Conservation (phyloP, 2,888 invertebrate species). For the Dryococelus australis region DNA sequence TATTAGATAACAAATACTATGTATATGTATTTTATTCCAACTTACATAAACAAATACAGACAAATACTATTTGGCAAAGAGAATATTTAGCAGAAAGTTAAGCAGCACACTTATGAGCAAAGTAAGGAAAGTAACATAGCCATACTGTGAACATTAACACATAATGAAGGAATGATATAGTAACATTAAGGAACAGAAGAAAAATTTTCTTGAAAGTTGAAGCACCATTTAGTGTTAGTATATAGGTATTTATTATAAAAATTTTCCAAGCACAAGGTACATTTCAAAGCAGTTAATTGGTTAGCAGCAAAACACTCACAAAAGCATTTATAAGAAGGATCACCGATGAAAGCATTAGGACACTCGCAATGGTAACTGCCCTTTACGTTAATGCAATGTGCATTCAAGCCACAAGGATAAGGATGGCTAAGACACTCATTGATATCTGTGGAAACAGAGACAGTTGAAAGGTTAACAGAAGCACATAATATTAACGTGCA, state of each 20-base stretch:
- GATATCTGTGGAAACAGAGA: constrained; percentile 64
- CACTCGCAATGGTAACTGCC: constrained; percentile 81
- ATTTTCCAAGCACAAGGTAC: not conserved
- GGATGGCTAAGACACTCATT: constrained; percentile 70
- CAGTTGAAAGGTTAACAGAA: constrained; percentile 24
- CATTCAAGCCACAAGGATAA: constrained; percentile 73
- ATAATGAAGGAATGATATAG: too few relatives aligned
- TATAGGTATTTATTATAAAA: not conserved
- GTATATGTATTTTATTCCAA: too few relatives aligned
- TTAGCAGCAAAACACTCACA: constrained; percentile 31
- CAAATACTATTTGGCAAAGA: too few relatives aligned
- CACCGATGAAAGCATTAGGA: constrained; percentile 56
- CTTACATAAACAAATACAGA: too few relatives aligned
- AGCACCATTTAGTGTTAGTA: too few relatives aligned
- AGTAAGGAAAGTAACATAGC: too few relatives aligned
- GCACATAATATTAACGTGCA: not conserved
- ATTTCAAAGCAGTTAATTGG: not conserved
- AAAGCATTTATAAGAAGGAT: constrained; percentile 49
- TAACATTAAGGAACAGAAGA: too few relatives aligned
- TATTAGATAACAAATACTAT: too few relatives aligned
- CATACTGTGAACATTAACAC: too few relatives aligned
- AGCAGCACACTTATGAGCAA: too few relatives aligned
- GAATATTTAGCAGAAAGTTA: too few relatives aligned
- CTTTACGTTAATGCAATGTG: constrained; percentile 76
- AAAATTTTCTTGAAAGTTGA: too few relatives aligned